phyloP scores from a whole-genome alignment of 2,888 invertebrate species.

The Formica aserva region DNA sequence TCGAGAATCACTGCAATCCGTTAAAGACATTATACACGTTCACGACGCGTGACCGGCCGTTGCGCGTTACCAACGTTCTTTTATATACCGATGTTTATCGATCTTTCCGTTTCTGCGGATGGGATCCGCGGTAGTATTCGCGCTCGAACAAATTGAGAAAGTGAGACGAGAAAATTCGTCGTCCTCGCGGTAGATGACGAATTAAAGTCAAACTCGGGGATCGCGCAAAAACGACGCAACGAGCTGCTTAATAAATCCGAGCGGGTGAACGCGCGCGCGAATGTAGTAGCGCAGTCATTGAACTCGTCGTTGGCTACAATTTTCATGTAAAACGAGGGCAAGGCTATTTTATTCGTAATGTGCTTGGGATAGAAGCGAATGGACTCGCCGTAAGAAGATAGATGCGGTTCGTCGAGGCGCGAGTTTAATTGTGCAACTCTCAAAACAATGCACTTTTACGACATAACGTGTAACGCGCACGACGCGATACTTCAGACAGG shows the following conservation, averaged over 20 bases:
- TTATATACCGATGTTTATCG: constrained; percentile 27
- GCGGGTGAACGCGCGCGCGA: constrained; percentile 21
- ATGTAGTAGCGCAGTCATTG: constrained; percentile 52
- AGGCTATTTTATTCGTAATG: constrained; percentile 59
- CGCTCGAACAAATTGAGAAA: not conserved
- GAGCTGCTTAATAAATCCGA: constrained; percentile 39
- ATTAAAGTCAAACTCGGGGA: constrained; percentile 1
- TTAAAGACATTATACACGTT: constrained; percentile 56
- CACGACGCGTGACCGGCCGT: constrained; percentile 50
- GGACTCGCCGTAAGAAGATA: constrained; percentile 33
- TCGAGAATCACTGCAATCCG: constrained; percentile 56
- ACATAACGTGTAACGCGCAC: constrained; percentile 25
- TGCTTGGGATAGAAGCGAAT: constrained; percentile 41
- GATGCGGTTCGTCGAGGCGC: constrained; percentile 37
- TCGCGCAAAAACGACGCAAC: not conserved
- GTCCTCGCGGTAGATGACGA: constrained; percentile 4
- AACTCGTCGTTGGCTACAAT: constrained; percentile 52
- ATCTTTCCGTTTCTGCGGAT: constrained; percentile 3
- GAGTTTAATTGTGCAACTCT: constrained; percentile 45
- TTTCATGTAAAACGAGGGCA: constrained; percentile 61
- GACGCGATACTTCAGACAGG: not conserved
- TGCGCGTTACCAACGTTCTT: constrained; percentile 48
- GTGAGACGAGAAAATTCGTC: not conserved
- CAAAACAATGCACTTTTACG: constrained; percentile 39
- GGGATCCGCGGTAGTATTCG: not conserved